Evolutionary conservation across 2,113 vertebrate species (phyloP).

Genomic region (Archocentrus centrarchus): DNA sequence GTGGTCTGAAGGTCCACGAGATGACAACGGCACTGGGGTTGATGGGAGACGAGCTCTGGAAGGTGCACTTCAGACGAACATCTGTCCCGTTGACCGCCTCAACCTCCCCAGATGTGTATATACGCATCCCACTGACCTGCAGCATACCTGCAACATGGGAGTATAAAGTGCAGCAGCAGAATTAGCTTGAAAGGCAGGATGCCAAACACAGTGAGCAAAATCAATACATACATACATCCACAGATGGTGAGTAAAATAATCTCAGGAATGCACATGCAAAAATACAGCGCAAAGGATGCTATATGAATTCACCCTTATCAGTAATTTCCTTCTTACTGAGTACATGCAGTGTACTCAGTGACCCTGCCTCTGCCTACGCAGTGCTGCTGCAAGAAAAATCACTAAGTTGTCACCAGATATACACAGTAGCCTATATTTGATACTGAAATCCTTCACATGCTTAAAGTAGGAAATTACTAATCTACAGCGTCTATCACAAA

Average conservation of each 20-base stretch:
- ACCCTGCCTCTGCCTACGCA: constrained; percentile 48
- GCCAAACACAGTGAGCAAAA: not conserved
- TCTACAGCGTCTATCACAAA: not conserved
- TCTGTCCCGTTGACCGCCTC: constrained; percentile 93
- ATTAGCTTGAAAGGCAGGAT: not conserved
- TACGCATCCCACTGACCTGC: constrained; percentile 79
- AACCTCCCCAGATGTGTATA: constrained; percentile 84
- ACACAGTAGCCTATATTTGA: not conserved
- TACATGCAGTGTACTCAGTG: constrained; percentile 36
- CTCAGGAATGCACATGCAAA: not conserved
- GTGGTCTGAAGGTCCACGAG: constrained; percentile 91
- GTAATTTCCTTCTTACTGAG: constrained; percentile 10
- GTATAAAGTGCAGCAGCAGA: not conserved
- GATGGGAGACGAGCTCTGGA: constrained; percentile 81
- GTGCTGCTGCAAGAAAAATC: constrained; percentile 35
- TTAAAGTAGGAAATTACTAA: not conserved
- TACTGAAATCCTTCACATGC: constrained; percentile 2
- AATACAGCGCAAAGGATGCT: not conserved
- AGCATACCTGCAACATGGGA: constrained; percentile 73
- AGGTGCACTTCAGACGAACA: constrained; percentile 90
- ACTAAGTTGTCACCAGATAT: constrained; percentile 1
- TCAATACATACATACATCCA: constrained; percentile 12
- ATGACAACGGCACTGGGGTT: constrained; percentile 73
- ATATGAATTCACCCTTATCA: constrained; percentile 28
- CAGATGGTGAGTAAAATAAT: not conserved